These are phyloP conservation scores for Clarias pachynema DNA, from an alignment of 2,797 vertebrate species.

Conservation along the genomic window DNA sequence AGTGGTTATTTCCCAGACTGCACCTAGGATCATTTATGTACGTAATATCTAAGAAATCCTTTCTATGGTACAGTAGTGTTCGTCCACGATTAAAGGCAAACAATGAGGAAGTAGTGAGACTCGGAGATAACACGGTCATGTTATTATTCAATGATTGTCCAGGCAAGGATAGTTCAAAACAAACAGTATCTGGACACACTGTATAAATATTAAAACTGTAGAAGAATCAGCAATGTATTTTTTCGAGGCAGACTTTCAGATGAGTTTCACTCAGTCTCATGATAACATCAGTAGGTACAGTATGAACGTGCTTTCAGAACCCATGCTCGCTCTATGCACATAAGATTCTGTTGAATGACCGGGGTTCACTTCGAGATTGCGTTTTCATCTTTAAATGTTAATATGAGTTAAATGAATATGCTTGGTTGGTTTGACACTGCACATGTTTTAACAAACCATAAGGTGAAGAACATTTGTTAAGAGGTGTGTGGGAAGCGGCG, in stretches of 20 bases:
- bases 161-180: background rate
- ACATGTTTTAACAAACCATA: background rate
- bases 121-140: background rate
- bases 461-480: background rate
- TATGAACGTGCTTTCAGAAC: background rate
- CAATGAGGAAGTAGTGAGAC: background rate
- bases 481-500: background rate
- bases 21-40: background rate
- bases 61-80: conserved; percentile 8
- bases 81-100: conserved; percentile 29
- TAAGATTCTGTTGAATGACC: background rate
- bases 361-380: background rate
- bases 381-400: background rate
- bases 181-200: background rate
- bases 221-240: background rate
- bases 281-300: background rate
- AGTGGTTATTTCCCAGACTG: background rate
- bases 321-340: background rate
- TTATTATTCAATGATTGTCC: conserved; percentile 10
- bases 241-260: background rate
- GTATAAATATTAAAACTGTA: background rate
- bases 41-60: conserved; percentile 9
- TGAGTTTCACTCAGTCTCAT: background rate
- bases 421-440: background rate
- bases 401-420: background rate